These are phyloP conservation scores for Agrochola lota DNA, from an alignment of 2,888 invertebrate genomes.

Conservation along the genomic window DNA sequence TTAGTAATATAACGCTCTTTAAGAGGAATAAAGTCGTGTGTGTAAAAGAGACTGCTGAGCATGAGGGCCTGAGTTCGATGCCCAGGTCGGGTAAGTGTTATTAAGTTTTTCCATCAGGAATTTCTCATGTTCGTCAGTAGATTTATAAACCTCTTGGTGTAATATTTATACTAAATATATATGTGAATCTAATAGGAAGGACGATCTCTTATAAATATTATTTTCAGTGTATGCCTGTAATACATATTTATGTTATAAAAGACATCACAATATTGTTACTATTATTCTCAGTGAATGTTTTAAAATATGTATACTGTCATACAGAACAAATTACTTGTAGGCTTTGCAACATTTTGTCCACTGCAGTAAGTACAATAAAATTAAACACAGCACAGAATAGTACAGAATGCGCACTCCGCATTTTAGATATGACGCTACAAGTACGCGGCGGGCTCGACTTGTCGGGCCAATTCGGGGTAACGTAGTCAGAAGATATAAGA, in stretches of 20 bases:
- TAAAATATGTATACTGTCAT: too few relatives aligned
- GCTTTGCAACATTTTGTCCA: too few relatives aligned
- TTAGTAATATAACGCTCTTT: conserved; percentile 4
- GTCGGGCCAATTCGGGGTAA: too few relatives aligned
- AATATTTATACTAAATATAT: conserved; percentile 36
- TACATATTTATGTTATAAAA: conserved; percentile 28
- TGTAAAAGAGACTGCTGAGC: not conserved
- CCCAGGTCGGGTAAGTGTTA: not conserved
- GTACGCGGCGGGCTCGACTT: too few relatives aligned
- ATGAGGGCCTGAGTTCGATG: not conserved
- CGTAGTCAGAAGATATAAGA: too few relatives aligned
- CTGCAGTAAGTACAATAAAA: too few relatives aligned
- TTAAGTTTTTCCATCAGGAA: not conserved
- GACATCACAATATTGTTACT: conserved; percentile 18
- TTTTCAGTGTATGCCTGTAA: conserved; percentile 13
- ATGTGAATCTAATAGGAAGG: conserved; percentile 28
- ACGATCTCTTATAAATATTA: conserved; percentile 36
- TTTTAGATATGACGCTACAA: too few relatives aligned
- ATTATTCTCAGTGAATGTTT: not conserved
- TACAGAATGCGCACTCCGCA: too few relatives aligned
- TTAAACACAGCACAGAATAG: too few relatives aligned
- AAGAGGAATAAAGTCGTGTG: conserved; percentile 23
- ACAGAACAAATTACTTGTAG: not conserved
- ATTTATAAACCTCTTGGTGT: conserved; percentile 17
- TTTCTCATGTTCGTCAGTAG: not conserved